A percentile compares a stretch with the other conserved stretches of the same genome.
Evolutionary conservation across 92 coral and sea anemone genomes (phyloP).

Genomic region (Porites lobata): DNA sequence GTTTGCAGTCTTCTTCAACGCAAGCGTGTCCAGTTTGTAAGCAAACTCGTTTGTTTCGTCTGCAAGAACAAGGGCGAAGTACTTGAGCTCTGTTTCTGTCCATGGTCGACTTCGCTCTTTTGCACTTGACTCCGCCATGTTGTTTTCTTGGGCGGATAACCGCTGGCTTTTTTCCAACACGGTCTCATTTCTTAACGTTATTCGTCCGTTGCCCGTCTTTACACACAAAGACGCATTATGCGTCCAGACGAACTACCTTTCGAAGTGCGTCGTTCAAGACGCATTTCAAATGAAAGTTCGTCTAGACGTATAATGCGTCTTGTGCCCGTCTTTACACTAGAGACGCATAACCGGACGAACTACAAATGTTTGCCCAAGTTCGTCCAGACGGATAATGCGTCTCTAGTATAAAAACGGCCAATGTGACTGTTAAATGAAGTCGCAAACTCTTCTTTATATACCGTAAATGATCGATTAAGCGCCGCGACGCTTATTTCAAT

Average conservation of each 20-base stretch:
- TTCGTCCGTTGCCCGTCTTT: conserved; percentile 46
- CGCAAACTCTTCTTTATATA: too few species aligned
- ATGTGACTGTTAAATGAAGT: too few species aligned
- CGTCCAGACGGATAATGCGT: conserved; percentile 1
- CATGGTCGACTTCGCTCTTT: conserved; percentile 50
- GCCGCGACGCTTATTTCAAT: too few species aligned
- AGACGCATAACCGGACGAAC: background rate
- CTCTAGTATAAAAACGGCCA: background rate
- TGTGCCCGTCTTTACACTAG: too few species aligned
- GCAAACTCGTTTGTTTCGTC: conserved; percentile 48
- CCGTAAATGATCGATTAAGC: too few species aligned
- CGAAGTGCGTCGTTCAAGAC: background rate
- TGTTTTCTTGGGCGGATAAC: background rate
- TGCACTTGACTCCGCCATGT: conserved; percentile 28
- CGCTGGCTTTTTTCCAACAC: conserved; percentile 10
- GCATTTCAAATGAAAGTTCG: too few species aligned
- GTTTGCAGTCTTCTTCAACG: conserved; percentile 49
- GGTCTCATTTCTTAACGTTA: conserved; percentile 20
- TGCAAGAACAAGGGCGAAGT: conserved; percentile 55
- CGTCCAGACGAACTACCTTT: conserved; percentile 10
- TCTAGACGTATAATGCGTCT: too few species aligned
- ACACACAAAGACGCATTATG: background rate
- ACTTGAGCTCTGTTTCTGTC: conserved; percentile 64
- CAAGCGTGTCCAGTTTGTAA: conserved; percentile 57
- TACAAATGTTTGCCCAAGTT: too few species aligned